Percentiles rank a stretch among this genome's conserved stretches.
Conservation (phyloP, 2,113 vertebrate genomes). For the Hiodon alosoides region DNA sequence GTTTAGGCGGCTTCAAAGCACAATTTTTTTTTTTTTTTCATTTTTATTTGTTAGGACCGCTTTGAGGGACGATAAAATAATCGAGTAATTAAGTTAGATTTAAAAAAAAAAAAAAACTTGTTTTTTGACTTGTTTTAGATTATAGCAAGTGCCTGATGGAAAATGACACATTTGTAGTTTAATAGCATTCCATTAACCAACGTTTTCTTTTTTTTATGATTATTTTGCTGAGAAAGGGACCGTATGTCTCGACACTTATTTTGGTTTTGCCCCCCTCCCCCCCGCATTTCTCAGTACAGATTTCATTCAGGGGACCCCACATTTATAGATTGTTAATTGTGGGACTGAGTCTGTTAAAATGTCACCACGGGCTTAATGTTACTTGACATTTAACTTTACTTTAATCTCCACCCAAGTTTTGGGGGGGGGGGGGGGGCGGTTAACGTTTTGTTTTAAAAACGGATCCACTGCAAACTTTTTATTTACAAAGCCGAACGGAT, state of each 20-base stretch:
- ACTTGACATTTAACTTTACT: not conserved
- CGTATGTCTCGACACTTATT: too few species aligned
- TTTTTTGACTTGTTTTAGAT: slow-evolving; percentile 9
- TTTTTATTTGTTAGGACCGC: too few species aligned
- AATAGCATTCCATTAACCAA: not conserved
- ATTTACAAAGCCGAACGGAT: not conserved
- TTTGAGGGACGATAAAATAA: slow-evolving; percentile 7
- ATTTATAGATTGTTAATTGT: too few species aligned
- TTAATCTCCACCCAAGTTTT: not conserved
- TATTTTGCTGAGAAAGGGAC: not conserved
- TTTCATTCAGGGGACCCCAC: too few species aligned
- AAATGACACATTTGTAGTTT: not conserved
- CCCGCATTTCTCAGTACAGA: too few species aligned
- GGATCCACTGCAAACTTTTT: too few species aligned
- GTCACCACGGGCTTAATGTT: too few species aligned
- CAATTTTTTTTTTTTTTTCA: not conserved
- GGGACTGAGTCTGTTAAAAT: too few species aligned
- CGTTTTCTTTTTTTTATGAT: not conserved
- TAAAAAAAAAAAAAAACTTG: not conserved
- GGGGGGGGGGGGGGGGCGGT: not conserved
- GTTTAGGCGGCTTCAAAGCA: slow-evolving; percentile 1
- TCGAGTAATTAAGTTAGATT: not conserved
- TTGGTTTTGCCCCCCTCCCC: too few species aligned
- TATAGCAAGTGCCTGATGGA: slow-evolving; percentile 38
- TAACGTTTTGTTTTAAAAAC: too few species aligned